Base-by-base conservation (phyloP, 2,113 vertebrate species). In the Myxocyprinus asiaticus region DNA sequence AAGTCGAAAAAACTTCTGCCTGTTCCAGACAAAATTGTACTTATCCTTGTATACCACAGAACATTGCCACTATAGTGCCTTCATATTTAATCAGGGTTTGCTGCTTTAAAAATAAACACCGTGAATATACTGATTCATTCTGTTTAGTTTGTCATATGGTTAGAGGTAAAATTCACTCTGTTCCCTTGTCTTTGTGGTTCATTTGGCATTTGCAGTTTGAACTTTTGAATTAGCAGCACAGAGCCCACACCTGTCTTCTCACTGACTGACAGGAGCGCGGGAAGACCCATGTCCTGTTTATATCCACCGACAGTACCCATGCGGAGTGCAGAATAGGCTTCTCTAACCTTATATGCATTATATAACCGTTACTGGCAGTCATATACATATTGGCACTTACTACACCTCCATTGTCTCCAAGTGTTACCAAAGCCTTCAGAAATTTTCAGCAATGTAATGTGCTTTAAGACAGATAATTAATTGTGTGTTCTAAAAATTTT, bases 211-310 rank as follows among this genome's bases (percentile, higher is more conserved):
- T 58, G 14, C 6, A 58, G 6, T 58, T 5, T 58, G 55, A 56
- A 56, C 53, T 56, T 56, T 56, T 56, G 53, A 58, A 58, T 58
- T 63, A 50, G 64, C 47, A 9, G 33, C 15, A 53, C 9, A 53
- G 15, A 76, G 64, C 89, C 89, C 79, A 79, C 84, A 84, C 77
- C 89, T 91, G 91, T 89, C 85, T 77, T 78, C 74, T 79, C 68
- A 11, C 68, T 88, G 90, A 92, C 81, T 87, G 88, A 91, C 62
- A 63, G 78, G 44, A 22, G 74, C 73, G 80, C 79, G 82, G 82
- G 72, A 89, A 73, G 77, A 84, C 50, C 70, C 59, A 73, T 48
- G 65, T 51, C 22, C 17, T 79, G 78, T 51, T 83, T 67, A 78
- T 56, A 48, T 76, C 55, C 66, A 58, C 50, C 81, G 74, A 22